Evolutionary conservation across 2,888 invertebrate genomes (phyloP).

Genomic region (Slavum lentiscoides): DNA sequence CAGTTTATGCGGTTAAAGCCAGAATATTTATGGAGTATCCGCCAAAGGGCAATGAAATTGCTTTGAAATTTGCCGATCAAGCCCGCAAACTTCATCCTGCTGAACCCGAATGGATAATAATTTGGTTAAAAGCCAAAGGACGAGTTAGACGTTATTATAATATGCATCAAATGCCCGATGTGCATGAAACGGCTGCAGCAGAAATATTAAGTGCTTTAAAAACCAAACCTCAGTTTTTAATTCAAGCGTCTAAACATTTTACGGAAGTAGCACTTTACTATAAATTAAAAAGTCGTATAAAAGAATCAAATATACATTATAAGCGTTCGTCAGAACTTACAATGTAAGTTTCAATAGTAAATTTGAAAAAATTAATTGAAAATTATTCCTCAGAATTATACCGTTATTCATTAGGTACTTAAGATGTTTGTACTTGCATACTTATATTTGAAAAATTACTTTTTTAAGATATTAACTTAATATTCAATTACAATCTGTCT

Average conservation of each 20-base stretch:
- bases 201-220: neutral
- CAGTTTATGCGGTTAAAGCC: slow-evolving; percentile 17
- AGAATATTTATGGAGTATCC: slow-evolving; percentile 38
- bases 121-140: slow-evolving; percentile 50
- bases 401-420: too few species aligned
- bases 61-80: slow-evolving; percentile 14
- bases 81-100: slow-evolving; percentile 16
- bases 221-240: neutral
- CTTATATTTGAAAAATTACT: neutral
- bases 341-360: neutral
- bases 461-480: too few species aligned
- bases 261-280: slow-evolving; percentile 4
- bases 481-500: too few species aligned
- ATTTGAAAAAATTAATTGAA: too few species aligned
- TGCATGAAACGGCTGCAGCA: slow-evolving; percentile 5
- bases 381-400: too few species aligned
- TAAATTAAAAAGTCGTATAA: too few species aligned
- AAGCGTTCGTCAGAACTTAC: slow-evolving; percentile 8
- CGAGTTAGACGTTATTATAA: slow-evolving; percentile 29
- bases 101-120: slow-evolving; percentile 21
- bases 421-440: neutral
- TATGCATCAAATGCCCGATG: neutral
- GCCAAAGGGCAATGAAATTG: slow-evolving; percentile 29
- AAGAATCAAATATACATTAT: slow-evolving; percentile 14
- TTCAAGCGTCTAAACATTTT: slow-evolving; percentile 26